phyloP scores from a whole-genome alignment of 2,797 vertebrate species.

The Dipus sagitta region DNA sequence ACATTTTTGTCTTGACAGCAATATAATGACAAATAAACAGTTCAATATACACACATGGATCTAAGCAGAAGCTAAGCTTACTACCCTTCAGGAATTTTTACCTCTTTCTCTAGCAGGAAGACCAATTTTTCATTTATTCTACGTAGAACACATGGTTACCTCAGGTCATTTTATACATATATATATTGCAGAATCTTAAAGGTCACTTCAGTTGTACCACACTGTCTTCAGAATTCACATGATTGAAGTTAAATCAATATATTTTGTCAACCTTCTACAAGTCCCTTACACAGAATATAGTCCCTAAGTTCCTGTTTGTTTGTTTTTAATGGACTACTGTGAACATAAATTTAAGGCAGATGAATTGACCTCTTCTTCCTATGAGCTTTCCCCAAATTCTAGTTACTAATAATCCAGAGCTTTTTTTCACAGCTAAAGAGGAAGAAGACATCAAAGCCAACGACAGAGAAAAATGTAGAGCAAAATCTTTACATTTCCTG shows the following conservation, averaged over 20 bases:
- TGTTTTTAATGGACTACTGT: background rate
- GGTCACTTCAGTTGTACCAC: background rate
- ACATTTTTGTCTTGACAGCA: background rate
- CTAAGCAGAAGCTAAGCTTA: background rate
- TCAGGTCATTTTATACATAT: background rate
- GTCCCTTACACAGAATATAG: background rate
- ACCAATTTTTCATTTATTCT: slow-evolving; percentile 13
- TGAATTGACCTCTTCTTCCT: background rate
- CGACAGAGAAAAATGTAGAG: background rate
- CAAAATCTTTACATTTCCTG: slow-evolving; percentile 23
- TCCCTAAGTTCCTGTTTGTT: background rate
- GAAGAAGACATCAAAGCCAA: slow-evolving; percentile 3
- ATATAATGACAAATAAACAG: background rate
- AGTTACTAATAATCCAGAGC: background rate
- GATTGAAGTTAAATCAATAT: slow-evolving; percentile 33
- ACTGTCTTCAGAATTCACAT: slow-evolving; percentile 22
- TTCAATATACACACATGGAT: background rate
- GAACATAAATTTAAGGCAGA: slow-evolving; percentile 14
- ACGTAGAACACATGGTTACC: background rate
- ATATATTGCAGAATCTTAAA: background rate
- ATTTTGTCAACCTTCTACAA: background rate
- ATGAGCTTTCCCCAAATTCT: background rate
- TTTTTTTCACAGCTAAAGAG: background rate
- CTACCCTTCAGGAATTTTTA: background rate
- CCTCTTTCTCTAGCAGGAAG: background rate